Evolutionary conservation across 2,888 invertebrate genomes (phyloP).

Genomic region (Tholera decimalis): DNA sequence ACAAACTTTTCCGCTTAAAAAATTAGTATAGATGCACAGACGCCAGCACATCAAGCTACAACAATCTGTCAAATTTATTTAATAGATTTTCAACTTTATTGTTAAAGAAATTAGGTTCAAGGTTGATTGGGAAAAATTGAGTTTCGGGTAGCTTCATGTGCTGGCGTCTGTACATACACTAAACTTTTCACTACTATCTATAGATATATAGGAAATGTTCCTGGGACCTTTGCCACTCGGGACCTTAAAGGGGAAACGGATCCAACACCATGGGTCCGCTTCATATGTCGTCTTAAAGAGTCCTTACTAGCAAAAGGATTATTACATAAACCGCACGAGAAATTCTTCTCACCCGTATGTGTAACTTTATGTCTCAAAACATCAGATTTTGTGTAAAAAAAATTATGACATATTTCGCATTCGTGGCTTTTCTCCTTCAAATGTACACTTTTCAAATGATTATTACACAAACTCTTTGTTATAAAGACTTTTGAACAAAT

Average conservation of each 20-base stretch:
- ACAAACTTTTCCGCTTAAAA: too few relatives aligned
- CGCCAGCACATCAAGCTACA: too few relatives aligned
- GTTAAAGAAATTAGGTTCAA: too few relatives aligned
- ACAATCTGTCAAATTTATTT: too few relatives aligned
- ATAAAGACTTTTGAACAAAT: conserved; percentile 81
- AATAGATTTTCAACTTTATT: too few relatives aligned
- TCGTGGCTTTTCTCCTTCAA: conserved; percentile 82
- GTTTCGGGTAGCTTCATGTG: too few relatives aligned
- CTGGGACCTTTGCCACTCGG: background rate
- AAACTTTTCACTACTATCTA: conserved; percentile 4
- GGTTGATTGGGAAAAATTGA: too few relatives aligned
- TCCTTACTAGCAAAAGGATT: conserved; percentile 82
- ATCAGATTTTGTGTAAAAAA: conserved; percentile 85
- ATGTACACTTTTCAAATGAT: conserved; percentile 84
- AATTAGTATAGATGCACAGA: too few relatives aligned
- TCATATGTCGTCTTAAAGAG: conserved; percentile 82
- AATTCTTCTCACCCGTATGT: conserved; percentile 83
- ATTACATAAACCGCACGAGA: conserved; percentile 76
- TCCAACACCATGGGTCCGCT: conserved; percentile 73
- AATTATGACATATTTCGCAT: conserved; percentile 81
- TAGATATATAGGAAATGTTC: conserved; percentile 21
- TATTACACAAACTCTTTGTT: conserved; percentile 81
- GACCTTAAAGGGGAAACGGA: background rate
- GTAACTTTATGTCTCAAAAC: conserved; percentile 79
- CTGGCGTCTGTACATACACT: background rate